phyloP scores from a whole-genome alignment of 1,140 invertebrate species.

The Muscidifurax raptorellus region DNA sequence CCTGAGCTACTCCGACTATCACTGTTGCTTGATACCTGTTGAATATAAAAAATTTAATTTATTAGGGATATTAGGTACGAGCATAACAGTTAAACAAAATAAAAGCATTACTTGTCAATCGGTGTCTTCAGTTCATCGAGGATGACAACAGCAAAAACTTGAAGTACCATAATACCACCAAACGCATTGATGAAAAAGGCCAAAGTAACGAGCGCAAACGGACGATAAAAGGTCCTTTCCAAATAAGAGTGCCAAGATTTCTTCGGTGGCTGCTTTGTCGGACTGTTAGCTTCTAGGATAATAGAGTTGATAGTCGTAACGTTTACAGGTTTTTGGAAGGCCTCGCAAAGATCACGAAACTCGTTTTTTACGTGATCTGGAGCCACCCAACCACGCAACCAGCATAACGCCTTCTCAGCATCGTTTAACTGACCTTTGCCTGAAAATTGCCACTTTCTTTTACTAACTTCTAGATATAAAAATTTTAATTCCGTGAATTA shows the following conservation, averaged over 20 bases:
- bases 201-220: conserved; percentile 79
- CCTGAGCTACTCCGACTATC: conserved; percentile 81
- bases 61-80: background rate
- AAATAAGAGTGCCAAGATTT: conserved; percentile 69
- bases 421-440: conserved; percentile 78
- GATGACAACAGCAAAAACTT: conserved; percentile 84
- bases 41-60: background rate
- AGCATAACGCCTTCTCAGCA: conserved; percentile 77
- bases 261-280: conserved; percentile 59
- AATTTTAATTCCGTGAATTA: too few species aligned
- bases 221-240: conserved; percentile 77
- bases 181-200: conserved; percentile 84
- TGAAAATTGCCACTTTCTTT: conserved; percentile 20
- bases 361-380: conserved; percentile 76
- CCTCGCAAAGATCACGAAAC: conserved; percentile 75
- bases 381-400: conserved; percentile 81
- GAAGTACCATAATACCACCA: conserved; percentile 82
- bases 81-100: background rate
- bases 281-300: conserved; percentile 1
- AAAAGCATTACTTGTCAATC: conserved; percentile 76
- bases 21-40: conserved; percentile 81
- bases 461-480: background rate
- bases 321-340: conserved; percentile 63
- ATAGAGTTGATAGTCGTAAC: conserved; percentile 33
- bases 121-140: conserved; percentile 82